Evolutionary conservation across 2,888 invertebrate genomes (phyloP).

Genomic region (Tortrix viridana): DNA sequence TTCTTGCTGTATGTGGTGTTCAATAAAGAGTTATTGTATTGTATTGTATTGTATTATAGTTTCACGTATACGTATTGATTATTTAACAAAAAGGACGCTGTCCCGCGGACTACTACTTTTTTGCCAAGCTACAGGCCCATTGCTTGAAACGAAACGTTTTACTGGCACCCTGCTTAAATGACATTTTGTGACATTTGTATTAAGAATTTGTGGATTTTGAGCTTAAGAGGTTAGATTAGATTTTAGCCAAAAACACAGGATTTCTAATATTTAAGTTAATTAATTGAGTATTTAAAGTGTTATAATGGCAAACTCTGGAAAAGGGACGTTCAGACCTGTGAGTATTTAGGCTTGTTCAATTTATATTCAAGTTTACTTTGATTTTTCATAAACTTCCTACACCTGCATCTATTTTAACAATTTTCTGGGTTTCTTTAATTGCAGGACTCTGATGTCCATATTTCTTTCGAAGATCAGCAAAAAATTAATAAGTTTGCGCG

Average conservation of each 20-base stretch:
- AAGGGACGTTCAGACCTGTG: constrained; percentile 90
- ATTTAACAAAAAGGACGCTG: too few species aligned
- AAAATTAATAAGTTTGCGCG: constrained; percentile 98
- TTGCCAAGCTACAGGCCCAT: too few species aligned
- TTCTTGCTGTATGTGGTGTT: too few species aligned
- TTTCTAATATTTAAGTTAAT: background rate
- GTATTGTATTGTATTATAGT: too few species aligned
- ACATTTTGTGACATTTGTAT: too few species aligned
- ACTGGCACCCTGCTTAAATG: too few species aligned
- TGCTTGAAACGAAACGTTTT: too few species aligned
- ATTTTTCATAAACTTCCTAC: background rate
- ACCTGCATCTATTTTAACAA: constrained; percentile 12
- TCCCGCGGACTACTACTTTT: too few species aligned
- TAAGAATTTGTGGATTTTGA: too few species aligned
- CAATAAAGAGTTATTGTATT: too few species aligned
- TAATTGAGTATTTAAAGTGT: background rate
- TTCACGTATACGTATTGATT: too few species aligned
- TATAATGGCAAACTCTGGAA: constrained; percentile 76
- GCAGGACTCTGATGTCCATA: constrained; percentile 95
- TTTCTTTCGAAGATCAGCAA: constrained; percentile 98
- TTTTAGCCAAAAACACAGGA: background rate
- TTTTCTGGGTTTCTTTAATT: constrained; percentile 40
- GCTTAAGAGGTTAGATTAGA: constrained; percentile 5
- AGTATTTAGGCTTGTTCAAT: constrained; percentile 47
- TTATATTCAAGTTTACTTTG: background rate